Base-by-base conservation (phyloP, 2,888 invertebrate genomes). In the Cataglyphis albicans region DNA sequence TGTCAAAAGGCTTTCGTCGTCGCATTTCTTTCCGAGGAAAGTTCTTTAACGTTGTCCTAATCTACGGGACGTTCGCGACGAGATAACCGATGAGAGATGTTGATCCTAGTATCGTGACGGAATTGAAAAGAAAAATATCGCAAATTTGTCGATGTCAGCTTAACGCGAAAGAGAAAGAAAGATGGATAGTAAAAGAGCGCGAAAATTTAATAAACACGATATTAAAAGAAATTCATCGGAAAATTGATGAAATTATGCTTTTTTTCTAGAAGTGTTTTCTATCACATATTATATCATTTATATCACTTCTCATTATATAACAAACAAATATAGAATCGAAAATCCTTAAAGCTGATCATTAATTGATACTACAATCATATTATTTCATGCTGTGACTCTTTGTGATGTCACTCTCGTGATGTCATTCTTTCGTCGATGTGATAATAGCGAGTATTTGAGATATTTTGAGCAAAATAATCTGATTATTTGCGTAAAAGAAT, bases 1-100 rank as follows among this genome's bases (percentile, higher is more conserved):
- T 89, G 90, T 93, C 91, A 92, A 92, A 93, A 90, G 88, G 86
- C 85, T 81, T 87, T 88, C 90, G 85, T 85, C 83, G 78, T 82
- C 32, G 82, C 67, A n/a, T 84, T 83, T 73, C 59, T 73, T n/a
- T 87, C 6, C 21, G 18, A 25, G 38, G n/a, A 1, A 75, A 64
- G 82, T 89, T 89, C 87, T 90, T 91, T 91, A 92, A 91, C 86
- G 87, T 88, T 89, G 88, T 90, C 89, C 89, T 84, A 74, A 73
- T 35, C 86, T 85, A 67, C 86, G 74, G 80, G 87, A 89, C 88
- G 84, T 86, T 83, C 83, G 65, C 82, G 86, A 90, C 86, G 78
- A 88, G 87, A 91, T 90, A 91, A 88, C 86, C 80, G 86, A 85
- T 88, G 87, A 89, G 89, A 90, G 89, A 91, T 87, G 83, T 75